Base-by-base conservation (phyloP, 2,888 invertebrate species). In the Ennomos erosarius region DNA sequence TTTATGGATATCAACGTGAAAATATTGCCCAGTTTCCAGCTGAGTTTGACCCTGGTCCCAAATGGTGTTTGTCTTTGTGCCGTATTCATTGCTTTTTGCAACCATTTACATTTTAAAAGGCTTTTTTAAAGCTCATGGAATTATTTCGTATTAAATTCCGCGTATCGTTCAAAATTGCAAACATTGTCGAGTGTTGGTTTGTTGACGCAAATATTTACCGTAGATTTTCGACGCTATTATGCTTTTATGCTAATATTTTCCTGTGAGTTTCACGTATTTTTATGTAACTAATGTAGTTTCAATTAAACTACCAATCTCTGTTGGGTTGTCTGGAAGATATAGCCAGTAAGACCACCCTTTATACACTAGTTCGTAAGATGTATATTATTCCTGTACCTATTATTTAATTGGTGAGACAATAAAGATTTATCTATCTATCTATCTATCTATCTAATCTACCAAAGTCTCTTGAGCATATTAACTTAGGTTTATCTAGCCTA, bases 91-190 rank as follows among this genome's bases (percentile, higher is more conserved):
- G 46, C 11, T 13, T 48, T 55, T 52, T 38, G 44, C 10, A 38
- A 16, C 42, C 50, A 62, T 62, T 62, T 55, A 49, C 55, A 62
- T 62, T 39, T 37, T 50, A 62, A 62, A 26, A 59, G 12, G 42
- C 49, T 13, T 52, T 55, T 55, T 58, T 45, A 26, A 55, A 51
- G 39, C 46, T 36, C 35, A 39, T 26, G 42, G 42, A 52, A 51
- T 54, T 49, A 34, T 55, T 55, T 55, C 43, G 42, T 43, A 59
- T 54, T 42, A 50, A 50, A 38, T 38, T 59, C 38, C 11, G 55
- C 43, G 50, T 59, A 51, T 50, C 43, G 48, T 53, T 53, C 46
- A 33, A 57, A 44, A 49, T 38, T 49, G 45, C 50, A 54, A 54
- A 53, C 38, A 52, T 52, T 50, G 11, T 16, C 42, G 11, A n/a